Conservation (phyloP, 2,888 invertebrate species). For the Dynastes hyllus region DNA sequence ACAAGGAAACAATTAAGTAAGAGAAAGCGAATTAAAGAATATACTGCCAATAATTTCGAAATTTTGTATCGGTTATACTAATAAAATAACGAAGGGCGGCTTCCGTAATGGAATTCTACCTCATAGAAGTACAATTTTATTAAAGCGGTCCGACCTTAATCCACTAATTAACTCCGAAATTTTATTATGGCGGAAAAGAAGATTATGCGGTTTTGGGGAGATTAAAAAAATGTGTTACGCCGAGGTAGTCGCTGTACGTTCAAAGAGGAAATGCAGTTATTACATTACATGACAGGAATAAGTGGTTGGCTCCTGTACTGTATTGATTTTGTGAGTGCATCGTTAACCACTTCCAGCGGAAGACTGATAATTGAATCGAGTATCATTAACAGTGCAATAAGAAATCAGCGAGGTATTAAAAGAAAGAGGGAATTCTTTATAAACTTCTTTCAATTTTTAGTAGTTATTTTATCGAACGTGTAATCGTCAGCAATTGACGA, state of each 20-base stretch:
- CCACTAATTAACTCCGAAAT: conserved; percentile 23
- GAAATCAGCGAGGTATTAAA: too few relatives aligned
- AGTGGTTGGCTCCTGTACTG: not conserved
- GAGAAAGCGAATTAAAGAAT: conserved; percentile 1
- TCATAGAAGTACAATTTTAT: conserved; percentile 14
- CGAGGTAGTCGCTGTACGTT: not conserved
- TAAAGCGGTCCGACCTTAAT: conserved; percentile 21
- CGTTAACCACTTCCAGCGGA: too few relatives aligned
- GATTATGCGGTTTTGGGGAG: conserved; percentile 15
- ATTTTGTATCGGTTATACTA: conserved; percentile 1
- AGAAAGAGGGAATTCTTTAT: too few relatives aligned
- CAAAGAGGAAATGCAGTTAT: not conserved
- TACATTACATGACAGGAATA: conserved; percentile 1
- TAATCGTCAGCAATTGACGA: too few relatives aligned
- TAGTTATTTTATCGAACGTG: too few relatives aligned
- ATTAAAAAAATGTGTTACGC: conserved; percentile 20
- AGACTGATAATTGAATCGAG: too few relatives aligned
- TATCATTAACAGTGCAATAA: too few relatives aligned
- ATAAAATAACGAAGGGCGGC: conserved; percentile 15
- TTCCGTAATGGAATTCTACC: conserved; percentile 26
- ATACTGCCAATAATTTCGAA: conserved; percentile 4
- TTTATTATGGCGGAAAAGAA: conserved; percentile 9
- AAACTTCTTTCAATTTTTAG: too few relatives aligned
- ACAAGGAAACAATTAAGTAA: too few relatives aligned
- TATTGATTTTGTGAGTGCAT: too few relatives aligned